Conservation (phyloP, 2,113 vertebrate species). For the Catharus fuscescens region DNA sequence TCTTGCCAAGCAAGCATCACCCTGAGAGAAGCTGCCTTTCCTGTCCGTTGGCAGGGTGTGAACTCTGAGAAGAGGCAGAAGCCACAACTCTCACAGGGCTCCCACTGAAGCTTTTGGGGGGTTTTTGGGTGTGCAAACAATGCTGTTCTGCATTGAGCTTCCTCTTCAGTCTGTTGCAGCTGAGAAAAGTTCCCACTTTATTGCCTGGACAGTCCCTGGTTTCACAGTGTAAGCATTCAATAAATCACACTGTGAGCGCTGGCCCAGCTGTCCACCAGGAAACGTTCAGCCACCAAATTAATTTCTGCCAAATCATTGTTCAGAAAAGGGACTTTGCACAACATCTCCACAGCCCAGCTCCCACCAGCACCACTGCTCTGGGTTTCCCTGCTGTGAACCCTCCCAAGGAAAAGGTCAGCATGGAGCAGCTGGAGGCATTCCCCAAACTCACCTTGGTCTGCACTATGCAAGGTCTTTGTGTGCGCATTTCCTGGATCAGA, state of each 20-base stretch:
- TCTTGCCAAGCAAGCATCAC: not conserved
- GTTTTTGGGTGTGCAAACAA: not conserved
- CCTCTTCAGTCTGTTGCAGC: not conserved
- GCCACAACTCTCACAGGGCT: not conserved
- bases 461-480: conserved; percentile 90
- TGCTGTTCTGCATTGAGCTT: not conserved
- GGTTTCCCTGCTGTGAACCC: not conserved
- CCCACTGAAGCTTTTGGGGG: not conserved
- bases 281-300: not conserved
- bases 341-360: not conserved
- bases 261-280: not conserved
- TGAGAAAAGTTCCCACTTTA: not conserved
- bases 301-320: not conserved
- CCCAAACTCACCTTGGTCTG: conserved; percentile 87
- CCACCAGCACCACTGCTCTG: not conserved
- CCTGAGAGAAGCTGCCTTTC: not conserved
- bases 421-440: accelerated
- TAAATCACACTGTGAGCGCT: not conserved
- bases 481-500: conserved; percentile 92
- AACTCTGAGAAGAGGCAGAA: not conserved
- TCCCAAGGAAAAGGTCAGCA: not conserved
- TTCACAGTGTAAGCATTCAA: accelerated
- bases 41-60: not conserved
- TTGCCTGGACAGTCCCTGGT: conserved; percentile 27
- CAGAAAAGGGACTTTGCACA: not conserved